phyloP scores from a whole-genome alignment of 1,140 invertebrate genomes.

The Lucilia sericata region DNA sequence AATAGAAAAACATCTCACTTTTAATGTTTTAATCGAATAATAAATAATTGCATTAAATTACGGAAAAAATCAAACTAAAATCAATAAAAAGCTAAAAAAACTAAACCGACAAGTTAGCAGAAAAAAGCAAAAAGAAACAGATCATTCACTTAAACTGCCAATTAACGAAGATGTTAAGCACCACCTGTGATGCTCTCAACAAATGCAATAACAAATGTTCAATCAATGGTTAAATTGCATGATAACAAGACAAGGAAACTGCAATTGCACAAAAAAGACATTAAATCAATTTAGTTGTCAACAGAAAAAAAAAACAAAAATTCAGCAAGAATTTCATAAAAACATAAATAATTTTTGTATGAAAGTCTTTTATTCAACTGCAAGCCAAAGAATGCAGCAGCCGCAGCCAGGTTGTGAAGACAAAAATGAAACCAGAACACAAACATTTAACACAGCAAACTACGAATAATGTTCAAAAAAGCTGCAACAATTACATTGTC shows the following conservation, averaged over 20 bases:
- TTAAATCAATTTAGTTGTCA: constrained; percentile 43
- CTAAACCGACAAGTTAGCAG: too few species aligned
- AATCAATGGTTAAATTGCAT: constrained; percentile 1
- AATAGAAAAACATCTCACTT: too few species aligned
- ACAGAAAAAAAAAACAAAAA: background rate
- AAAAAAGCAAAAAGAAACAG: background rate
- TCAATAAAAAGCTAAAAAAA: background rate
- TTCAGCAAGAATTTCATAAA: background rate
- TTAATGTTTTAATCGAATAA: too few species aligned
- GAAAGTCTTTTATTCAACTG: background rate
- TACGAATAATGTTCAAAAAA: background rate
- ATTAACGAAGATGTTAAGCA: constrained; percentile 42
- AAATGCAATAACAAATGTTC: constrained; percentile 23
- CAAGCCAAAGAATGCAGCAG: background rate
- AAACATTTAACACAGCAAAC: background rate
- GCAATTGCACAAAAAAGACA: constrained; percentile 20
- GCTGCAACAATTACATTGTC: background rate
- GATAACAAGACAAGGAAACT: constrained; percentile 11
- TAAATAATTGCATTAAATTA: too few species aligned
- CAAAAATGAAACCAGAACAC: background rate
- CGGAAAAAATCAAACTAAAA: constrained; percentile 10
- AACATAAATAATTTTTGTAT: background rate
- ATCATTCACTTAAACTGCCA: constrained; percentile 31
- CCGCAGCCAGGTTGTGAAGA: background rate
- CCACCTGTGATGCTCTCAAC: constrained; percentile 12